Evolutionary conservation across 2,888 invertebrate species (phyloP), one percentile per base, ranked within the genome.

Genomic region (Drosophila eohydei): DNA sequence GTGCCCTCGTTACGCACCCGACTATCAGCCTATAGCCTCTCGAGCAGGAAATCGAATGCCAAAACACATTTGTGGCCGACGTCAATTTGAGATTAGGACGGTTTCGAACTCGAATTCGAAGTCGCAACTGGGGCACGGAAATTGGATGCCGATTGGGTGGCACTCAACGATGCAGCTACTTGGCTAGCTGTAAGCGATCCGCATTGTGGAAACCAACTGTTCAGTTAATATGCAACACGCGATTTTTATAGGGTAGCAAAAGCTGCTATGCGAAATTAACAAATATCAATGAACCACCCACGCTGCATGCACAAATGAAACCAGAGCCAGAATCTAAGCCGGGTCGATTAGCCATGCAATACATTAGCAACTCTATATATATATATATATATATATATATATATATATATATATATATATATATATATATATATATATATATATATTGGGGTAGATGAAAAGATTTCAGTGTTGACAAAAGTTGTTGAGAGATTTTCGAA

Each of bases 1-100:
- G 41, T 43, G 54, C 9, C 40, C 54, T 54, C 28, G 36, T 26
- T 12, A 32, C 36, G 50, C 40, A 34, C n/a, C 41, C 1, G 30
- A 43, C 56, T 56, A 67, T 32, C 56, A 43, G 67, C 66, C 65
- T 30, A 40, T 40, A 46, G 41, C 40, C 48, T 48, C 16, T 21
- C 12, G 9, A 32, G 38, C 12, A 26, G 54, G 54, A 26, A 38
- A 54, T 44, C 28, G 6, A n/a, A 30, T 32, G 65, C 16, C 3
- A 21, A 14, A 28, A 40, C 26, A 14, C 30, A 14, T 26, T 11
- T 34, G 11, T 36, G 14, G 44, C 57, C 41, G 51, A 60, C 51
- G 40, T 60, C 41, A 41, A 60, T 32, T 52, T 3, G n/a, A n/a
- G 32, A 52, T 43, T 52, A 34, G 0, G 11, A 48, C 6, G 40